Conservation (phyloP, 1,140 invertebrate species). For the Heliconius hermathena region DNA sequence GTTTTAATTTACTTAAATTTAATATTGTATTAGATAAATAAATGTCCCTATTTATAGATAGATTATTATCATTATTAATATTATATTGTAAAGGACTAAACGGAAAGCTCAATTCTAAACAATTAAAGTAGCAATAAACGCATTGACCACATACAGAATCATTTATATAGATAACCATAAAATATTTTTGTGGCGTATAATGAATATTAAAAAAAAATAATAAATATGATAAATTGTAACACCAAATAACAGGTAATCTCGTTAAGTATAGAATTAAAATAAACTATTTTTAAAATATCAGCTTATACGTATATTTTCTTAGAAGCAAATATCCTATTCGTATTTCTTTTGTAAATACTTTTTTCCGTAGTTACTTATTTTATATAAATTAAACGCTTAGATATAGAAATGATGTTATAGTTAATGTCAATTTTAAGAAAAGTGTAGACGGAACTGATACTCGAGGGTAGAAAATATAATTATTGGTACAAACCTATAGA, state of each 20-base stretch:
- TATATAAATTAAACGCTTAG: background rate
- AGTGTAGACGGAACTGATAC: background rate
- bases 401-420: background rate
- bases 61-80: constrained; percentile 22
- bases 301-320: constrained; percentile 21
- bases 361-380: background rate
- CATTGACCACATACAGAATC: constrained; percentile 31
- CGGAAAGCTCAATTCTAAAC: constrained; percentile 67
- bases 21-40: constrained; percentile 22
- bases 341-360: constrained; percentile 26
- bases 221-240: constrained; percentile 32
- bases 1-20: constrained; percentile 17
- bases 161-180: constrained; percentile 36
- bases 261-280: constrained; percentile 15
- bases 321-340: constrained; percentile 18
- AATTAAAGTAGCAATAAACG: constrained; percentile 46
- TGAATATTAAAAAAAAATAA: constrained; percentile 14
- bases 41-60: constrained; percentile 38
- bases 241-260: constrained; percentile 37
- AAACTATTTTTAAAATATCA: constrained; percentile 27
- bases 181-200: constrained; percentile 37
- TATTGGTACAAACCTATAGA: background rate
- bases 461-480: background rate
- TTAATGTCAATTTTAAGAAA: background rate
- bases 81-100: constrained; percentile 34